Evolutionary conservation across 2,888 invertebrate species (phyloP), one percentile per base, ranked within the genome.

Genomic region (Trissolcus brochymenae): DNA sequence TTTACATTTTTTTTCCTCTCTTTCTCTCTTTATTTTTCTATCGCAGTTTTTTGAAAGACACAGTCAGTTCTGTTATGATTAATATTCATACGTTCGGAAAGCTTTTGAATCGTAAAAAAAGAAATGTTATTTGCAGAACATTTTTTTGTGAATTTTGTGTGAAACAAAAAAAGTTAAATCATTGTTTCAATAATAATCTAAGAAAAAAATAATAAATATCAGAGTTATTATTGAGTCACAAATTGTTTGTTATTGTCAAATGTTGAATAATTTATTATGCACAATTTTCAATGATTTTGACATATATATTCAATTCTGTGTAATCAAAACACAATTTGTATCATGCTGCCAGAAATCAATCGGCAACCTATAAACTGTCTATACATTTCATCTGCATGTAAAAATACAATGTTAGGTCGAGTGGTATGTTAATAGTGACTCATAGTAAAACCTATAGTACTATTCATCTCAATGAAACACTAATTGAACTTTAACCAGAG

Each of bases 351-450:
- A 76, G 66, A 41, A 66, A 6, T 76, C 76, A 71, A 76, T 76
- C 76, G 53, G 35, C 76, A 76, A 71, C 60, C 65, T 76, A 76
- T 71, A 65, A 71, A 64, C 65, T 66, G 70, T 56, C 61, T 61
- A 55, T 76, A 76, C 76, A 65, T 76, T 76, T 75, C 55, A 53
- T 46, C 49, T 70, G 75, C 75, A 70, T 75, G 75, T 75, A 75
- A 75, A 75, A 75, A 75, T 75, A 75, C 75, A 75, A 65, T 75
- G 75, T 75, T 50, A 59, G 68, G 68, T 70, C 75, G 70, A 70
- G 46, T 70, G 62, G 41, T 55, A 41, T 65, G 29, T 65, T 57
- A 40, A 72, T 65, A 64, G 60, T 72, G 46, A 57, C 11, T n/a
- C 29, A 51, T 53, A 64, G 50, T 60, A 4, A 54, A 65, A 54